Conservation (phyloP, 2,113 vertebrate species). For the Poeciliopsis turrubarensis region DNA sequence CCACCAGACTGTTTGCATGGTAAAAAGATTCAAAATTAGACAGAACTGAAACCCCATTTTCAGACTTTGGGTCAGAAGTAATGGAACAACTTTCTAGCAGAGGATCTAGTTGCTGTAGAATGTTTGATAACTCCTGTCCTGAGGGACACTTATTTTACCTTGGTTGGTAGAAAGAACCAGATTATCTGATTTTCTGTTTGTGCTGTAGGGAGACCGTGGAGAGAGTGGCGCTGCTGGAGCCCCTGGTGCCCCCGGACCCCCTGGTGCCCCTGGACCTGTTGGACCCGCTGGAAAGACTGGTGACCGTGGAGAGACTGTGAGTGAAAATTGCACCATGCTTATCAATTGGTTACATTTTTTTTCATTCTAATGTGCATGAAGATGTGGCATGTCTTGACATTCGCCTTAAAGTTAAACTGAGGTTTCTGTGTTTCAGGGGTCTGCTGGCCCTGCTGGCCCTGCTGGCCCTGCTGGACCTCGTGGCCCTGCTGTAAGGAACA, state of each 20-base stretch:
- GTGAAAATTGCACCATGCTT: slow-evolving; percentile 60
- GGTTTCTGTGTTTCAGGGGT: slow-evolving; percentile 80
- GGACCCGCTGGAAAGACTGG: slow-evolving; percentile 96
- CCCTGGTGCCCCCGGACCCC: slow-evolving; percentile 92
- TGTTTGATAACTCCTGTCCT: background rate
- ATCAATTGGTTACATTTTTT: background rate
- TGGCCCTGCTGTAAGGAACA: slow-evolving; percentile 90
- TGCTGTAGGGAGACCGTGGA: slow-evolving; percentile 92
- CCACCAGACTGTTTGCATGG: background rate
- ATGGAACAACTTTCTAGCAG: too few species aligned
- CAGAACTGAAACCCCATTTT: too few species aligned
- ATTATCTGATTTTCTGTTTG: background rate
- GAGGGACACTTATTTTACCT: background rate
- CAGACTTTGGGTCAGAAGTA: too few species aligned
- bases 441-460: slow-evolving; percentile 88
- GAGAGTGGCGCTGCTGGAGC: slow-evolving; percentile 87
- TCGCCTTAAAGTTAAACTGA: background rate
- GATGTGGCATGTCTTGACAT: background rate
- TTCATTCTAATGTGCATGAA: background rate
- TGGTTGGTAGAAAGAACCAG: background rate
- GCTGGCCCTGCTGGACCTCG: slow-evolving; percentile 91
- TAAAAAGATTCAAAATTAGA: too few species aligned
- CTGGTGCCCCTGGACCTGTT: slow-evolving; percentile 91
- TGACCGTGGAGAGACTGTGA: slow-evolving; percentile 95
- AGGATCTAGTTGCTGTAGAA: background rate